phyloP scores from a whole-genome alignment of 2,888 invertebrate species.

The Cyaniris semiargus region DNA sequence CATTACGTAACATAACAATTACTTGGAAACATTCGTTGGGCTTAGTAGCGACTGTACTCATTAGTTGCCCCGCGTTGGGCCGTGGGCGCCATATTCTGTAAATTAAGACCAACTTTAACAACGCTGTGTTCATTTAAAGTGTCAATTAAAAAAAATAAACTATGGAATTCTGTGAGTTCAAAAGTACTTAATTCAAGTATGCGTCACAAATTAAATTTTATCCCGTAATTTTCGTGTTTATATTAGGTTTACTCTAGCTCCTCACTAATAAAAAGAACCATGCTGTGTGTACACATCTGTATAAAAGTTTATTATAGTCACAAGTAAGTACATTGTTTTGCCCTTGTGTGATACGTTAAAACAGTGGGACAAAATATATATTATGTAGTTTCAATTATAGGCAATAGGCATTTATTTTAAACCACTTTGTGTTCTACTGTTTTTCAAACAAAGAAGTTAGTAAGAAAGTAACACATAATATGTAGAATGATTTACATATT shows the following conservation, averaged over 20 bases:
- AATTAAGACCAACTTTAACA: not conserved
- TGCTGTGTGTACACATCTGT: too few species aligned
- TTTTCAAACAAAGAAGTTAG: too few species aligned
- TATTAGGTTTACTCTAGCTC: not conserved
- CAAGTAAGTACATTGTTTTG: too few species aligned
- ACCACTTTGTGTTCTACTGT: too few species aligned
- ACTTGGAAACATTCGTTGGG: not conserved
- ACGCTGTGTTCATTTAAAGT: slow-evolving; percentile 18
- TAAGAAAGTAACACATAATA: too few species aligned
- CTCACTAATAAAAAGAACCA: not conserved
- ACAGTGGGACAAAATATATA: not conserved
- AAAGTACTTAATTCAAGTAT: not conserved
- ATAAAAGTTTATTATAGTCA: too few species aligned
- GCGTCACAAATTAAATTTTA: not conserved
- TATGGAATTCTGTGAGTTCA: not conserved
- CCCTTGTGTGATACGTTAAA: too few species aligned
- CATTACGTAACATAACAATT: not conserved
- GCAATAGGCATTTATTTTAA: too few species aligned
- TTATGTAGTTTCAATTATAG: too few species aligned
- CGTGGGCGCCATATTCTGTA: slow-evolving; percentile 5
- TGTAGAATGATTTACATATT: too few species aligned
- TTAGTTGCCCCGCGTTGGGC: not conserved
- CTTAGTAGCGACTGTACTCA: not conserved
- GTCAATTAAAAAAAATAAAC: not conserved
- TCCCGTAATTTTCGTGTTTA: not conserved